Evolutionary conservation across 2,888 invertebrate genomes (phyloP), one percentile per base, ranked within the genome.

Genomic region (Noctua janthina): DNA sequence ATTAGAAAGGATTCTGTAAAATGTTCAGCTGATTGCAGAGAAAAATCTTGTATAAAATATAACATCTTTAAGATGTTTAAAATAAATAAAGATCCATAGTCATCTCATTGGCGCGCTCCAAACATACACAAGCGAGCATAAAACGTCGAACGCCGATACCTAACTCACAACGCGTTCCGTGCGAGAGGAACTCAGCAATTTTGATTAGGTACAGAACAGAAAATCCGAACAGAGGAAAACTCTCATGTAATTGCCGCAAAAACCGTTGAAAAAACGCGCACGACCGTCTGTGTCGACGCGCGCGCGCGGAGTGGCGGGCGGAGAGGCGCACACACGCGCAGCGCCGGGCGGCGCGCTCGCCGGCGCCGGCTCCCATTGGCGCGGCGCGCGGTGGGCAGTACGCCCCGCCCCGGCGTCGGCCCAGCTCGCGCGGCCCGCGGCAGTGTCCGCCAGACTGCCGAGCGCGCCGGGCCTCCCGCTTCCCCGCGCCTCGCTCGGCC

Each of bases 401-500:
- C 91, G 93, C 92, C 92, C 87, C 92, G 93, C 93, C 93, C 93
- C 92, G 94, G 96, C 94, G 94, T 95, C 95, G 94, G 95, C 93
- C 93, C 92, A 89, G 93, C 93, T 89, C 92, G 92, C 92, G 84
- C 91, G 88, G 76, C 90, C 93, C 95, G 94, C 96, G 96, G 94
- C 97, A 97, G 97, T 96, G 96, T 96, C 96, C 96, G 96, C 94
- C 96, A 95, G 96, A 96, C 96, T 94, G 96, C 96, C 97, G 97
- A 96, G 97, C 97, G 96, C 96, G 95, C 94, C 97, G 97, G 97
- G 97, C 97, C 95, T 95, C 96, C 96, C 96, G 96, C 97, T 94
- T 94, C 97, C 96, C 95, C 96, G 96, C 96, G 96, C 95, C 95
- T 94, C 95, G 95, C 96, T 97, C 97, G 97, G 97, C 97, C 94